Evolutionary conservation across 1,140 invertebrate species (phyloP).

Genomic region (Orius insidiosus): DNA sequence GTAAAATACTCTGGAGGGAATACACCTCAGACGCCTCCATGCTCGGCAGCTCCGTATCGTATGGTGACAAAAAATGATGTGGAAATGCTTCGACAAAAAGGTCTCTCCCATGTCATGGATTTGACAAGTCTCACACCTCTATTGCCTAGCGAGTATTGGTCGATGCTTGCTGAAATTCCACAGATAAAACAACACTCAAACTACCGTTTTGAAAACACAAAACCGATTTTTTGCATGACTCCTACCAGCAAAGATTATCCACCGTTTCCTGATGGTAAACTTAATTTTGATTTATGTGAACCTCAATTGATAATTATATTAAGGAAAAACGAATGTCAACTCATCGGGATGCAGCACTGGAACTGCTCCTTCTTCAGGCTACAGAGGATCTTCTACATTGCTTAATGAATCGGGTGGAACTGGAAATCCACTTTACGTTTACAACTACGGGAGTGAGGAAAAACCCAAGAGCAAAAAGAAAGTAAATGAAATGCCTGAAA

Average conservation of each 20-base stretch:
- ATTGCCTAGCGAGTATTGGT: slow-evolving; percentile 60
- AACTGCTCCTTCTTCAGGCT: slow-evolving; percentile 62
- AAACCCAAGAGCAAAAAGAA: slow-evolving; percentile 12
- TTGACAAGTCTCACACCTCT: slow-evolving; percentile 82
- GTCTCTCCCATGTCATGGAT: slow-evolving; percentile 56
- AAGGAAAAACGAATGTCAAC: no score
- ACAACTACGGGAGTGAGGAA: slow-evolving; percentile 48
- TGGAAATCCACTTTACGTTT: slow-evolving; percentile 57
- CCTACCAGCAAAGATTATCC: slow-evolving; percentile 26
- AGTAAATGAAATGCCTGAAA: slow-evolving; percentile 5
- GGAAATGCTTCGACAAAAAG: slow-evolving; percentile 57
- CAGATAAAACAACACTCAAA: slow-evolving; percentile 43
- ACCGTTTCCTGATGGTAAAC: slow-evolving; percentile 17
- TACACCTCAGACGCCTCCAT: slow-evolving; percentile 13
- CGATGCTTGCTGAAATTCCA: slow-evolving; percentile 53
- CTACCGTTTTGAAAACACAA: slow-evolving; percentile 32
- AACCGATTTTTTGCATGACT: slow-evolving; percentile 46
- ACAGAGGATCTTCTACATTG: slow-evolving; percentile 66
- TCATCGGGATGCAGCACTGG: slow-evolving; percentile 55
- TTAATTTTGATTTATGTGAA: neutral
- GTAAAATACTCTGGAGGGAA: slow-evolving; percentile 26
- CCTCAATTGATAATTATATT: no score
- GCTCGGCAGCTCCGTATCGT: slow-evolving; percentile 11
- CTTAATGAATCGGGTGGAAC: slow-evolving; percentile 53
- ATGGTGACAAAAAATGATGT: slow-evolving; percentile 39